These are phyloP conservation scores for Galendromus occidentalis DNA, from an alignment of 1,140 invertebrate species.

Conservation along the genomic window DNA sequence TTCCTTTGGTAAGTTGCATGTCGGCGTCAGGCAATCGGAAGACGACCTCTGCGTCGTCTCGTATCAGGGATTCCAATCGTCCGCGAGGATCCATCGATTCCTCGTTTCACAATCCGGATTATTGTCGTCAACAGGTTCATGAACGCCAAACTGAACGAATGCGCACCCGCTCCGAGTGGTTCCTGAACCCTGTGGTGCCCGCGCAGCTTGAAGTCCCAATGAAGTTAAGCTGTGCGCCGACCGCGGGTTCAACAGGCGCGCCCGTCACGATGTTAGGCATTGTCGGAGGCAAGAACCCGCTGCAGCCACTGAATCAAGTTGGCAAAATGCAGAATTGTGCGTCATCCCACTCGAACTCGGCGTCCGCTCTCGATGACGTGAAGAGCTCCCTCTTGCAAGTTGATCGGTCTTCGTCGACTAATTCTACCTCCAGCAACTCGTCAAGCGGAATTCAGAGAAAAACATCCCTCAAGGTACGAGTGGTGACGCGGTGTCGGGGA, in stretches of 20 bases:
- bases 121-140: slow-evolving; percentile 75
- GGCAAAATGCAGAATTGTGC: too few species aligned
- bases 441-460: background rate
- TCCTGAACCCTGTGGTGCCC: slow-evolving; percentile 34
- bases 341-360: too few species aligned
- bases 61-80: slow-evolving; percentile 36
- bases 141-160: slow-evolving; percentile 77
- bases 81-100: slow-evolving; percentile 39
- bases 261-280: too few species aligned
- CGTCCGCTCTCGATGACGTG: too few species aligned
- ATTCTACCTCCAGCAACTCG: slow-evolving; percentile 1
- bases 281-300: too few species aligned
- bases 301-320: too few species aligned
- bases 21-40: background rate
- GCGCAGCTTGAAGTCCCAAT: too few species aligned
- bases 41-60: background rate
- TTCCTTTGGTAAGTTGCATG: slow-evolving; percentile 10
- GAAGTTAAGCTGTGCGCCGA: too few species aligned
- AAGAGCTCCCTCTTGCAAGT: background rate
- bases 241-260: too few species aligned
- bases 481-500: background rate
- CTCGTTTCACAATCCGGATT: slow-evolving; percentile 39
- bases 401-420: slow-evolving; percentile 2
- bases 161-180: slow-evolving; percentile 82
- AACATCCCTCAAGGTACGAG: background rate